Base-by-base conservation (phyloP, 2,113 vertebrate species). In the Brachyhypopomus occidentalis region DNA sequence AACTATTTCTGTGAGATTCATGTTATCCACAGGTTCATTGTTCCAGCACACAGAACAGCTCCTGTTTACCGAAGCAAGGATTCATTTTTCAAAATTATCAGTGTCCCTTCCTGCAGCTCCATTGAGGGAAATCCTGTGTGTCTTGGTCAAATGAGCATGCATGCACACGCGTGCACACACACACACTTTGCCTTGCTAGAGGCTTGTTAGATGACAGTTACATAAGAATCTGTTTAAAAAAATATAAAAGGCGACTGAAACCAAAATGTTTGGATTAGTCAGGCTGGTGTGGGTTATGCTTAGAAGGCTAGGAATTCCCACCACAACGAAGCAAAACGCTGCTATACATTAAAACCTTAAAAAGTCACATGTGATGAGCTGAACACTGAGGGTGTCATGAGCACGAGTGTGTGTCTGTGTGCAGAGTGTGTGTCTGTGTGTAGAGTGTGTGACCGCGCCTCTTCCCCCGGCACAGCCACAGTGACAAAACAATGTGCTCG, bases 401-500 rank as follows among this genome's bases (percentile, higher is more conserved):
- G 22, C 52, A 9, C 22, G 2, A 17, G 12, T 0, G 16, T 34
- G 6, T n/a, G 12, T 48, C 5, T 69, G 16, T 6, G 34, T 45
- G 58, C 30, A 63, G 36, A 48, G 55, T 69, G 83, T 78, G 59
- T 77, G 75, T 75, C 22, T 76, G 87, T 86, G 86, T 85, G 87
- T 89, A 58, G 55, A 7, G 20, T 63, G 59, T 88, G 88, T 38
- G 86, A 86, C 86, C 85, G 87, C 88, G 87, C 82, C 88, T 71
- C 82, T 87, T 88, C 19, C 62, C 89, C 86, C 86, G 82, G 88
- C 88, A 83, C 87, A 74, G 84, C 79, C 86, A 82, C 84, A 85
- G 80, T 88, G 88, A 89, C 91, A 91, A 90, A 88, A 85, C 91
- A 92, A 92, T 91, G 90, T 88, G 80, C 36, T 82, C 88, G 72